Evolutionary conservation across 2,888 invertebrate genomes (phyloP).

Genomic region (Stenchaetothrips biformis): DNA sequence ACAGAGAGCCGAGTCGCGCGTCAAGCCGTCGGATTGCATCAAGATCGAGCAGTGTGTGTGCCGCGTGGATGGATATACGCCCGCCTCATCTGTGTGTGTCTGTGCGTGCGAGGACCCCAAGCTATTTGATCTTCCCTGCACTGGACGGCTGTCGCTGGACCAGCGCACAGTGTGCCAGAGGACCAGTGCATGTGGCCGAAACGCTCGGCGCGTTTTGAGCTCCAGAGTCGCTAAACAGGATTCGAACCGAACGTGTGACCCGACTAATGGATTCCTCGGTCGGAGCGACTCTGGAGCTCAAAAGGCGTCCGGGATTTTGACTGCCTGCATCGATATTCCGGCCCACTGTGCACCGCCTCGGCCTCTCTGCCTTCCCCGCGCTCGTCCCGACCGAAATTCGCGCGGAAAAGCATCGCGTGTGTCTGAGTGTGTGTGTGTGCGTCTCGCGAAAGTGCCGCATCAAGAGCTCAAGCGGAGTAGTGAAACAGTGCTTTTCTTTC

Average conservation of each 20-base stretch:
- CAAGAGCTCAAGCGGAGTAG: background rate
- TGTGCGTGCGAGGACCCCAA: background rate
- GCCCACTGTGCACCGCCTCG: too few species aligned
- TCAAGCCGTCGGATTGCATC: background rate
- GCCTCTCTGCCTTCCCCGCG: background rate
- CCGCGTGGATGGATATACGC: too few species aligned
- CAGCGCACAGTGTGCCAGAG: too few species aligned
- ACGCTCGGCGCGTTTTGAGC: too few species aligned
- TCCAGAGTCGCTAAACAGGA: too few species aligned
- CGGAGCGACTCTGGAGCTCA: background rate
- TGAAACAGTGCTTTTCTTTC: constrained; percentile 1
- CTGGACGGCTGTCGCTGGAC: background rate
- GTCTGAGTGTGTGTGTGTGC: background rate
- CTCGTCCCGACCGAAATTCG: background rate
- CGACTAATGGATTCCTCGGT: too few species aligned
- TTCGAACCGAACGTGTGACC: too few species aligned
- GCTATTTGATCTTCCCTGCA: background rate
- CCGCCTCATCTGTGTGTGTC: background rate
- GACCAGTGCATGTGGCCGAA: too few species aligned
- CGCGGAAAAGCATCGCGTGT: background rate
- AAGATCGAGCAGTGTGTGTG: background rate
- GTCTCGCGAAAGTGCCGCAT: background rate
- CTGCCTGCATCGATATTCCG: too few species aligned
- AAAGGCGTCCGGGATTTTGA: too few species aligned
- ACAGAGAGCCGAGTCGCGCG: background rate